Conservation (phyloP, 2,888 invertebrate genomes). For the Notodonta ziczac region DNA sequence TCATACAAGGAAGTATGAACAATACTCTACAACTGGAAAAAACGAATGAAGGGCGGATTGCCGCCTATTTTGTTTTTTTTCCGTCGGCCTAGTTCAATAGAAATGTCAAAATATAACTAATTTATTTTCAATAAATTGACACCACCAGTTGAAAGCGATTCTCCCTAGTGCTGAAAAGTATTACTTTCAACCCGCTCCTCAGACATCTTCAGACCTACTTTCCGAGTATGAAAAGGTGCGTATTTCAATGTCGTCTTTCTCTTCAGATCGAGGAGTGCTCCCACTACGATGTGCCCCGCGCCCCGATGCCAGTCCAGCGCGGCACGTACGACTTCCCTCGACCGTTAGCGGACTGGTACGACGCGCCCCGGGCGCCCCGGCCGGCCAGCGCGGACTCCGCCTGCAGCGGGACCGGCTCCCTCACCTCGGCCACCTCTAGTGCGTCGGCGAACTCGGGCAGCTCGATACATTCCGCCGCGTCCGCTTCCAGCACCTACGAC, state of each 20-base stretch:
- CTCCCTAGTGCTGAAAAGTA: no score
- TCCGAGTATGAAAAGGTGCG: not conserved
- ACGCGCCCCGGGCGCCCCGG: conserved; percentile 76
- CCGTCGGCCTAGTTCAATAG: no score
- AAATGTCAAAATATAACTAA: no score
- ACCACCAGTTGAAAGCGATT: no score
- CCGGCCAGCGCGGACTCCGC: conserved; percentile 85
- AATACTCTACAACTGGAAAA: no score
- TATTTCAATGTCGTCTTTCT: not conserved
- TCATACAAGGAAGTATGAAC: no score
- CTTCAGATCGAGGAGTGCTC: conserved; percentile 78
- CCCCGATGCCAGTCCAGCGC: conserved; percentile 86
- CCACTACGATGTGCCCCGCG: conserved; percentile 79
- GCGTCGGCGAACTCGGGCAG: conserved; percentile 80
- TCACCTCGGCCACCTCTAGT: conserved; percentile 79
- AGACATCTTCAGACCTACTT: no score
- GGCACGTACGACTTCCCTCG: conserved; percentile 88
- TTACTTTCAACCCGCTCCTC: no score
- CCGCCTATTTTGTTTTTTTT: no score
- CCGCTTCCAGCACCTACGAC: conserved; percentile 79
- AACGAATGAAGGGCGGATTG: no score
- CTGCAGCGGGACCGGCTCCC: conserved; percentile 80
- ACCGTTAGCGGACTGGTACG: conserved; percentile 75
- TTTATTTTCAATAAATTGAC: no score
- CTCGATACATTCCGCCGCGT: conserved; percentile 72